A percentile compares a stretch with the other conserved stretches of the same genome.
phyloP scores from a whole-genome alignment of 2,797 vertebrate genomes.

The Phataginus tricuspis region DNA sequence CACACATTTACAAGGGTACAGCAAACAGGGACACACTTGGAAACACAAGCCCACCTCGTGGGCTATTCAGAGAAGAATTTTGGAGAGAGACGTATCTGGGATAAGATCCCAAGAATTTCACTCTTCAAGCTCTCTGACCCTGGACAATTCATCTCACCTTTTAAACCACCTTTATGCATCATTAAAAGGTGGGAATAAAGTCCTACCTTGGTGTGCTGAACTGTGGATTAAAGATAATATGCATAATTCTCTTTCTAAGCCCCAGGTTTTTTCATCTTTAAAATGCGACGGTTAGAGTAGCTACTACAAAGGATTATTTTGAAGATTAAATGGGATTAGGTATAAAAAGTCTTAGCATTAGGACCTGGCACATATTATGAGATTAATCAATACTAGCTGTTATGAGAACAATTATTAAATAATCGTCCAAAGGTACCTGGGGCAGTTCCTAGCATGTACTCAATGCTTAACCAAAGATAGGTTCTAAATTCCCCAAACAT shows the following conservation, averaged over 20 bases:
- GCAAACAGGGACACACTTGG: background rate
- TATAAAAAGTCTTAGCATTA: background rate
- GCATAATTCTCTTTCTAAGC: background rate
- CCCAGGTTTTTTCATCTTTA: background rate
- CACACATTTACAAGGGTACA: background rate
- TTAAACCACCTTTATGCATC: background rate
- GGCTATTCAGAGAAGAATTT: background rate
- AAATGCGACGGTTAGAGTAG: background rate
- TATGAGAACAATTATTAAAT: background rate
- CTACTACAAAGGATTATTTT: background rate
- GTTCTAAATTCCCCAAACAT: constrained; percentile 1
- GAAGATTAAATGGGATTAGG: background rate
- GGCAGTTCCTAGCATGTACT: background rate
- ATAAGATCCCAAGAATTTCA: background rate
- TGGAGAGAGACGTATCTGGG: background rate
- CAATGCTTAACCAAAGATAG: constrained; percentile 32
- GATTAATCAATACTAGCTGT: background rate
- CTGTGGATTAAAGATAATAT: background rate
- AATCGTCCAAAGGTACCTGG: background rate
- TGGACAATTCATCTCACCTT: background rate
- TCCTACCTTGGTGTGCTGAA: background rate
- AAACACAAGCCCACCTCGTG: background rate
- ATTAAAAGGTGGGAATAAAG: background rate
- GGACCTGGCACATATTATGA: background rate
- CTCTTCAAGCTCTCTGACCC: background rate